Percentiles rank a stretch among this genome's conserved stretches.
These are phyloP conservation scores for western clawed frog (Xenopus tropicalis) DNA, from an alignment of 2,113 vertebrate genomes.

Conservation along the genomic window DNA sequence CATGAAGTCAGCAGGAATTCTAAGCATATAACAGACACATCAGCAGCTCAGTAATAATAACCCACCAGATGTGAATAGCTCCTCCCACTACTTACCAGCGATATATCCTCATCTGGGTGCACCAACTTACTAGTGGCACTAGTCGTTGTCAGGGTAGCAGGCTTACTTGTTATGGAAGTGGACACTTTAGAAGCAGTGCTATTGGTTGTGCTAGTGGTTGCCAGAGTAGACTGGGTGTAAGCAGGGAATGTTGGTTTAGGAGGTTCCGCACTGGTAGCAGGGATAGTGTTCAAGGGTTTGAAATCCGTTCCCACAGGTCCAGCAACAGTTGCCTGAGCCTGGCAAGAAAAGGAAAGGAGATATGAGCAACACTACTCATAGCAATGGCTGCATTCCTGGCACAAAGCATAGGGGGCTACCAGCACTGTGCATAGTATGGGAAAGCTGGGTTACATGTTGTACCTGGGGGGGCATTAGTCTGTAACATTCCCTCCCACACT, in stretches of 20 bases:
- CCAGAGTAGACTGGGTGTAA: conserved; percentile 88
- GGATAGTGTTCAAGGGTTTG: conserved; percentile 80
- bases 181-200: conserved; percentile 92
- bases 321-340: conserved; percentile 87
- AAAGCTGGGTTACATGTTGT: background rate
- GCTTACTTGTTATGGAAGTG: conserved; percentile 94
- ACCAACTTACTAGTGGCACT: conserved; percentile 99
- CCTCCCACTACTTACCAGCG: conserved; percentile 85
- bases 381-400: background rate
- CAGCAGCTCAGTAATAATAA: too few species aligned
- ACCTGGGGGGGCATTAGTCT: too few species aligned
- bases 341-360: conserved; percentile 49
- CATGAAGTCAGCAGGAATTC: too few species aligned
- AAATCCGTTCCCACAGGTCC: conserved; percentile 84
- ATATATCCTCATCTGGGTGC: conserved; percentile 99
- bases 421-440: background rate
- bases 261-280: conserved; percentile 77
- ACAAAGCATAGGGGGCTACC: background rate
- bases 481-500: too few species aligned
- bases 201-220: conserved; percentile 89
- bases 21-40: background rate
- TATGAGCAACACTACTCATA: conserved; percentile 21
- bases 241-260: conserved; percentile 98
- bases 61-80: background rate
- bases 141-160: conserved; percentile 93